phyloP scores from a whole-genome alignment of 2,888 invertebrate genomes.

The Prostheceraeus crozeri region DNA sequence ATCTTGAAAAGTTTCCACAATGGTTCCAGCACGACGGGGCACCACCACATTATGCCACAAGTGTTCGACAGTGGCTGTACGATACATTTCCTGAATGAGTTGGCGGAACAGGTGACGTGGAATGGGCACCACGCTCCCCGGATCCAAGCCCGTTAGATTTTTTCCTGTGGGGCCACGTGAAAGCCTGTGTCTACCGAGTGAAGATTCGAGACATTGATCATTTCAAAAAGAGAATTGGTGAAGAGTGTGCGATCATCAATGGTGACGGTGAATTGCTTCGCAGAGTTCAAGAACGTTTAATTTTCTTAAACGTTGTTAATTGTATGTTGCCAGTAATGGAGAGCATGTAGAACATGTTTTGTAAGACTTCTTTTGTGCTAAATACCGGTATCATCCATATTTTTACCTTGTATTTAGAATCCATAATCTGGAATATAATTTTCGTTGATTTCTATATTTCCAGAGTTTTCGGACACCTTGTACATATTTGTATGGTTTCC shows the following conservation, averaged over 20 bases:
- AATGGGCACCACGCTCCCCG: slow-evolving; percentile 29
- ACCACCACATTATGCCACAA: slow-evolving; percentile 29
- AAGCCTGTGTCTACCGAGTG: slow-evolving; percentile 25
- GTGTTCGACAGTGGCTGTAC: slow-evolving; percentile 24
- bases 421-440: slow-evolving; percentile 19
- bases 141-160: slow-evolving; percentile 25
- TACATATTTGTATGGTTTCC: too few relatives aligned
- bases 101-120: slow-evolving; percentile 24
- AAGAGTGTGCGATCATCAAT: slow-evolving; percentile 22
- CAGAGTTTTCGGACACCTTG: slow-evolving; percentile 28
- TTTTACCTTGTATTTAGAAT: slow-evolving; percentile 27
- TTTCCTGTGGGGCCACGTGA: slow-evolving; percentile 25
- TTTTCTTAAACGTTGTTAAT: slow-evolving; percentile 22
- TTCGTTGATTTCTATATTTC: slow-evolving; percentile 26
- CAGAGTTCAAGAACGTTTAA: slow-evolving; percentile 29
- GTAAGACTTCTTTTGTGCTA: too few relatives aligned
- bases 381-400: slow-evolving; percentile 11
- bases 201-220: slow-evolving; percentile 31
- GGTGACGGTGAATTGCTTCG: slow-evolving; percentile 24
- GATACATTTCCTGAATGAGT: slow-evolving; percentile 25
- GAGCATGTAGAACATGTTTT: too few relatives aligned
- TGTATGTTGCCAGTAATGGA: too few relatives aligned
- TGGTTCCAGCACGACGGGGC: slow-evolving; percentile 24
- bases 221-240: slow-evolving; percentile 27
- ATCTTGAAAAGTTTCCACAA: slow-evolving; percentile 19